Evolutionary conservation across 2,797 vertebrate genomes (phyloP), one percentile per base, ranked within the genome.

Genomic region (Squalus acanthias): DNA sequence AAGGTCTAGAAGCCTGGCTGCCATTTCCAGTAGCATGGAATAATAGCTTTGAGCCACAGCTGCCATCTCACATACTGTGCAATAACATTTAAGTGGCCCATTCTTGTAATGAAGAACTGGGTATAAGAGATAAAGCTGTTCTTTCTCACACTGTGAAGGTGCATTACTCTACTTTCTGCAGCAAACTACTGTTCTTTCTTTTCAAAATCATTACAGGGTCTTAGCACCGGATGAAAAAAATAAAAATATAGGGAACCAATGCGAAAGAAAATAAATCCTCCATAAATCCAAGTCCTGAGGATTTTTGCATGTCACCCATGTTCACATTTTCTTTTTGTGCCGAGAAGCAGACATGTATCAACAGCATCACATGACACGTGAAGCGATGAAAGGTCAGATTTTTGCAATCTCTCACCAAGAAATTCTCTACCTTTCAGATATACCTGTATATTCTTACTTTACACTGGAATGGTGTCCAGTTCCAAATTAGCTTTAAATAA

Each of bases 21-120:
- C n/a, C 91, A 93, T 69, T 93, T 93, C 63, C 33, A 69, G n/a
- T 93, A n/a, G 89, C 17, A 33, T 92, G 89, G 57, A 93, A 93
- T 69, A 93, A 93, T 69, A 46, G n/a, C 65, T 93, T 67, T 24
- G n/a, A 93, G 65, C 50, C 57, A 91, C 63, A 93, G 91, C 65
- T 93, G 63, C 91, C 63, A 93, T 93, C 39, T 93, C n/a, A 93
- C 39, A n/a, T 39, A 69, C 63, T 67, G 26, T 91, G 60, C 46
- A 85, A 85, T 85, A 85, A 85, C 20, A 85, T 85, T 85, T 22
- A 63, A 91, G 89, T 46, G 65, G 91, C n/a, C 9, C 7, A 67
- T 93, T 46, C 82, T 69, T 24, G 91, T 69, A 39, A 69, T 93
- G 65, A 93, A 93, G 46, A 93, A 93, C n/a, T 69, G 65, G 91